phyloP scores from a whole-genome alignment of 1,140 invertebrate genomes.

The Leptopilina clavipes region DNA sequence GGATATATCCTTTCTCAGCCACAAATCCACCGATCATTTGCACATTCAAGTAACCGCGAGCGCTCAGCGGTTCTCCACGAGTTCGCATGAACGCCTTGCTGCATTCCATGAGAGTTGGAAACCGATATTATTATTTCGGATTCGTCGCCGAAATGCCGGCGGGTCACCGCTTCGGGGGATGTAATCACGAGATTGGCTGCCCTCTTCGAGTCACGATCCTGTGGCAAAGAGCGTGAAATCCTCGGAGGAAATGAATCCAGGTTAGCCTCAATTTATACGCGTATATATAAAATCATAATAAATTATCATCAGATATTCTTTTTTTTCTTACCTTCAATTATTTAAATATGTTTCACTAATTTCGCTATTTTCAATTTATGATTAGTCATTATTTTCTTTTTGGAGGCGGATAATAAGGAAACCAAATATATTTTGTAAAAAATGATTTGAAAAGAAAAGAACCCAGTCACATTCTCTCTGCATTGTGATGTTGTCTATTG shows the following conservation, averaged over 20 bases:
- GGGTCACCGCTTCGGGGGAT: slow-evolving; percentile 53
- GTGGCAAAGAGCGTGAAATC: slow-evolving; percentile 37
- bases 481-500: too few species aligned
- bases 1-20: slow-evolving; percentile 53
- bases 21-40: slow-evolving; percentile 58
- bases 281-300: too few species aligned
- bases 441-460: too few species aligned
- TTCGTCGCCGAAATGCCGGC: slow-evolving; percentile 52
- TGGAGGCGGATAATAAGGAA: too few species aligned
- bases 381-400: too few species aligned
- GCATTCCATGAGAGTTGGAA: slow-evolving; percentile 48
- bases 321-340: too few species aligned
- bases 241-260: slow-evolving; percentile 38
- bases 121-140: slow-evolving; percentile 59
- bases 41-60: slow-evolving; percentile 54
- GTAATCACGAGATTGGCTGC: slow-evolving; percentile 52
- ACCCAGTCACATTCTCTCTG: too few species aligned
- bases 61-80: slow-evolving; percentile 50
- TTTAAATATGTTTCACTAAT: too few species aligned
- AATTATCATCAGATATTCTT: too few species aligned
- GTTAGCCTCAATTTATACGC: slow-evolving; percentile 5
- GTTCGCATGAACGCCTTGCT: slow-evolving; percentile 57
- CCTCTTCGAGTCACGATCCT: slow-evolving; percentile 38
- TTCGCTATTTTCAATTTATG: too few species aligned
- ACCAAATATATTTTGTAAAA: too few species aligned